These are phyloP conservation scores for Argyra leucocephala DNA, from an alignment of 2,888 invertebrate species.

Conservation along the genomic window DNA sequence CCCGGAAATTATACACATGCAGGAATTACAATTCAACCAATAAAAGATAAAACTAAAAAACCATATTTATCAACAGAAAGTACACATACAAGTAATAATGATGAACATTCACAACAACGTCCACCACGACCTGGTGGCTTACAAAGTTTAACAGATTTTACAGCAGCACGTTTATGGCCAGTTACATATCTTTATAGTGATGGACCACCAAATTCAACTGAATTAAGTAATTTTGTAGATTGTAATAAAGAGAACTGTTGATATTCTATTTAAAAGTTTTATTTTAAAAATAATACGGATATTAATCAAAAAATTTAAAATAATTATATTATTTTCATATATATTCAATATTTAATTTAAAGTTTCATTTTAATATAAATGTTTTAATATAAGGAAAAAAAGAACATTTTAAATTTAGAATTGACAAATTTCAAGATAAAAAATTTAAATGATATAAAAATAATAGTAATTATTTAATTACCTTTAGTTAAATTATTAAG, in stretches of 20 bases:
- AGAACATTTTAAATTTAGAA: no score
- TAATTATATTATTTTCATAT: no score
- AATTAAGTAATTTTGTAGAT: constrained; percentile 44
- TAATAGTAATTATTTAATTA: no score
- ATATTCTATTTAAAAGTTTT: constrained; percentile 13
- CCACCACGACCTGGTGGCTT: constrained; percentile 40
- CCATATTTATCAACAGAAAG: constrained; percentile 10
- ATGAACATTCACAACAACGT: constrained; percentile 34
- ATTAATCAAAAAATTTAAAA: no score
- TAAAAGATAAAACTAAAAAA: constrained; percentile 32
- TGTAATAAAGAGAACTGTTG: constrained; percentile 44
- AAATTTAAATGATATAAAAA: no score
- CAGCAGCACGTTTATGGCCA: constrained; percentile 57
- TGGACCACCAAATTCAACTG: constrained; percentile 64
- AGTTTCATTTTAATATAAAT: no score
- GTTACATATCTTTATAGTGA: constrained; percentile 72
- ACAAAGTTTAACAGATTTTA: constrained; percentile 40
- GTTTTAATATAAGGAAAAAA: no score
- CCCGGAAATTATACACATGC: constrained; percentile 45
- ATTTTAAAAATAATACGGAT: no score
- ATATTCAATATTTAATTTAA: no score
- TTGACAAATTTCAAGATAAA: no score
- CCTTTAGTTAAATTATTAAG: no score
- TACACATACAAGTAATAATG: constrained; percentile 17
- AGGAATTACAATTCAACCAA: constrained; percentile 44